Evolutionary conservation across 30 jellyfish, hydroid and myxozoan genomes (phyloP).

Genomic region (Hydractinia echinata): DNA sequence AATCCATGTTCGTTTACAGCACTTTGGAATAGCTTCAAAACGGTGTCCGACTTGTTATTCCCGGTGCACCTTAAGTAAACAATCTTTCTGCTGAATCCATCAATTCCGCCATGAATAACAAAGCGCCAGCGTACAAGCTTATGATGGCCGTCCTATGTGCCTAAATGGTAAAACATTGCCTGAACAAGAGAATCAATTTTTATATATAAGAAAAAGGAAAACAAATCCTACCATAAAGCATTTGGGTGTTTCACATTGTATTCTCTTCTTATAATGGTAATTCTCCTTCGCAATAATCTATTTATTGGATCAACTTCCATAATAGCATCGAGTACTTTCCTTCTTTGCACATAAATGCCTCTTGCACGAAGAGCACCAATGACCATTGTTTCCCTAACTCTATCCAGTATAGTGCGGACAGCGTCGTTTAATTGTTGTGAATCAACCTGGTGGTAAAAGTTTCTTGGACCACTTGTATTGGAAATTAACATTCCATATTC

Average conservation of each 20-base stretch:
- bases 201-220: too few relatives aligned
- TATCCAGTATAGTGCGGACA: constrained; percentile 1
- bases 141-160: constrained; percentile 52
- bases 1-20: constrained; percentile 39
- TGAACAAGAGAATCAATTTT: background rate
- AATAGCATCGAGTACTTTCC: constrained; percentile 35
- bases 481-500: constrained; percentile 32
- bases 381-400: constrained; percentile 19
- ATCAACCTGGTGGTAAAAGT: constrained; percentile 1
- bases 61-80: constrained; percentile 24
- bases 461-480: constrained; percentile 26
- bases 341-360: constrained; percentile 36
- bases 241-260: constrained; percentile 35
- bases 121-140: constrained; percentile 39
- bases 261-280: constrained; percentile 14
- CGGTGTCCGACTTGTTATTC: constrained; percentile 50
- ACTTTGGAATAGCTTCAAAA: constrained; percentile 27
- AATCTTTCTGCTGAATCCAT: constrained; percentile 38
- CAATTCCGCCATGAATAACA: constrained; percentile 44
- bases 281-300: constrained; percentile 25
- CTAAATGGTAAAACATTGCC: constrained; percentile 2
- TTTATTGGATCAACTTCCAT: constrained; percentile 37
- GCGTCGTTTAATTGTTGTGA: background rate
- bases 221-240: constrained; percentile 28
- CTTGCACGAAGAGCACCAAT: constrained; percentile 37